Conservation (phyloP, 2,888 invertebrate species). For the Microchrysa polita region DNA sequence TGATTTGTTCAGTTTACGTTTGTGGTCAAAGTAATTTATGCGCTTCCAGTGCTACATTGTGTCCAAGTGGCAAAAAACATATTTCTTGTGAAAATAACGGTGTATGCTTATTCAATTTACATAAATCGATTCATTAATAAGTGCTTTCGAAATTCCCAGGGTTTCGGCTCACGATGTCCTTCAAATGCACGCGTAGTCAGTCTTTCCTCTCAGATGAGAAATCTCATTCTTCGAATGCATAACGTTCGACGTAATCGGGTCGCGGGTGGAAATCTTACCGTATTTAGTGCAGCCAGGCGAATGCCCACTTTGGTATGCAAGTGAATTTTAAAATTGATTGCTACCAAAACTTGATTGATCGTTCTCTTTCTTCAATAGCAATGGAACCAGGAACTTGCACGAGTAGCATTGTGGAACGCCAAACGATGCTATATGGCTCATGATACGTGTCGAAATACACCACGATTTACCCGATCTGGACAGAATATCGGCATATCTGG, state of each 20-base stretch:
- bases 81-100: conserved; percentile 26
- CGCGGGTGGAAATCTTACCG: conserved; percentile 24
- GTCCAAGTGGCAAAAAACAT: conserved; percentile 30
- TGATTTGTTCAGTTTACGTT: too few relatives aligned
- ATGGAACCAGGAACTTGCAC: conserved; percentile 26
- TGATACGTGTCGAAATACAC: conserved; percentile 29
- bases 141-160: not conserved
- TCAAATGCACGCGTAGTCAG: not conserved
- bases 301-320: conserved; percentile 15
- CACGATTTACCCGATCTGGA: conserved; percentile 11
- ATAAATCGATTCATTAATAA: not conserved
- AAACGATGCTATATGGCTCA: conserved; percentile 23
- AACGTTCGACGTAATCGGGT: conserved; percentile 29
- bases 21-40: conserved; percentile 26
- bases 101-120: not conserved
- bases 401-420: conserved; percentile 9
- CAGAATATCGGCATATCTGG: conserved; percentile 27
- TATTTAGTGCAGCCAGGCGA: conserved; percentile 3
- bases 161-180: conserved; percentile 26
- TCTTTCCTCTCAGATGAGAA: not conserved
- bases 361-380: conserved; percentile 9
- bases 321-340: too few relatives aligned
- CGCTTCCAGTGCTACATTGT: not conserved
- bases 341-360: too few relatives aligned
- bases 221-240: conserved; percentile 22